phyloP scores from a whole-genome alignment of 2,888 invertebrate species.

The Elegia similella region DNA sequence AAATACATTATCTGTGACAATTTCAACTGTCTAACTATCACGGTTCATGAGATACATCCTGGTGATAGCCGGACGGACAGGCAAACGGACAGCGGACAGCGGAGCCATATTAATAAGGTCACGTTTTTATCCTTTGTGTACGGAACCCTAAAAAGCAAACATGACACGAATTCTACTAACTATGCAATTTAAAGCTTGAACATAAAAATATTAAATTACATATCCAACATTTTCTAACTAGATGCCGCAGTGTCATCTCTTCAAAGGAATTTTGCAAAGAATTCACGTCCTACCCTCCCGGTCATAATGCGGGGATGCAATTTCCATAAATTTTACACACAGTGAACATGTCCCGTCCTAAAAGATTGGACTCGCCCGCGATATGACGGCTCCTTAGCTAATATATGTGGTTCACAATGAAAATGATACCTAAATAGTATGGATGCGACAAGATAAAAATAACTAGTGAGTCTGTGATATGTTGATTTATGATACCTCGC shows the following conservation, averaged over 20 bases:
- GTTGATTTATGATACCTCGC: too few species aligned
- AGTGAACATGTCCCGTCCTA: slow-evolving; percentile 68
- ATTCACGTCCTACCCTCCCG: slow-evolving; percentile 14
- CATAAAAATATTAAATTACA: slow-evolving; percentile 6
- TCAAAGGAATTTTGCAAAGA: slow-evolving; percentile 12
- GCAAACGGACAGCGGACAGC: too few species aligned
- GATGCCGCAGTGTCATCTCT: slow-evolving; percentile 13
- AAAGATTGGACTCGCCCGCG: slow-evolving; percentile 72
- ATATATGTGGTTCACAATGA: slow-evolving; percentile 5
- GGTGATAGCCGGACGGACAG: too few species aligned
- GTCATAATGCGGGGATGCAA: slow-evolving; percentile 61
- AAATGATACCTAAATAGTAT: not conserved
- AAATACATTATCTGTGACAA: too few species aligned
- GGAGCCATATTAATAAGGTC: too few species aligned
- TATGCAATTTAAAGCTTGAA: not conserved
- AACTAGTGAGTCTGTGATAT: too few species aligned
- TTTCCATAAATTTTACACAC: slow-evolving; percentile 81
- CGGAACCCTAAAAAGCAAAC: not conserved
- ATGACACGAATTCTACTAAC: not conserved
- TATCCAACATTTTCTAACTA: slow-evolving; percentile 4
- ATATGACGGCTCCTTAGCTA: slow-evolving; percentile 30
- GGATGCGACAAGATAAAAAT: not conserved
- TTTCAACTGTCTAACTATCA: too few species aligned
- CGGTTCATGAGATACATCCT: too few species aligned
- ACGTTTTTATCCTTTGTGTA: too few species aligned